Percentiles rank a stretch among this genome's conserved stretches.
These are phyloP conservation scores for Poeciliopsis gracilis DNA, from an alignment of 2,797 vertebrate genomes.

Conservation along the genomic window DNA sequence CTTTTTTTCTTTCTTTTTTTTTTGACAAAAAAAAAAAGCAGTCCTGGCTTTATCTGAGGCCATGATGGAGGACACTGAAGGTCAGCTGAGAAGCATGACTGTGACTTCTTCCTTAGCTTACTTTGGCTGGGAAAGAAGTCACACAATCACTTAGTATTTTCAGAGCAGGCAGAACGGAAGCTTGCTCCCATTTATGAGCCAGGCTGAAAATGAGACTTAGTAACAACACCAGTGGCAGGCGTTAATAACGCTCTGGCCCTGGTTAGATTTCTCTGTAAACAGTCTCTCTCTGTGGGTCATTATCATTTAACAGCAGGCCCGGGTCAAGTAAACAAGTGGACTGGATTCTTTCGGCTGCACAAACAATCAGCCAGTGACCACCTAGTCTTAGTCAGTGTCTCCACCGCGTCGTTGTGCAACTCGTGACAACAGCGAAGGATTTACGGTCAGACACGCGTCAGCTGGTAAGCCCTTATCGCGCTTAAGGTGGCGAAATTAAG, in stretches of 20 bases:
- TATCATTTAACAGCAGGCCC: constrained; percentile 36
- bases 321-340: constrained; percentile 59
- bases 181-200: background rate
- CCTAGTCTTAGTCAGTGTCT: constrained; percentile 45
- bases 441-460: constrained; percentile 19
- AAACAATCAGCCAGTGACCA: constrained; percentile 47
- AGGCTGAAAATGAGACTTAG: constrained; percentile 13
- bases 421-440: background rate
- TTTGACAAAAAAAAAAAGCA: background rate
- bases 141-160: background rate
- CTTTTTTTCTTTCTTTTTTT: no score
- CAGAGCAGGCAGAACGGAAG: background rate
- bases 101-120: background rate
- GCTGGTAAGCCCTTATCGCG: background rate
- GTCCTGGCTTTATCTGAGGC: no score
- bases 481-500: constrained; percentile 46
- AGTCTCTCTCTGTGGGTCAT: constrained; percentile 26
- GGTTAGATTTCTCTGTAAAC: constrained; percentile 54
- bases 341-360: constrained; percentile 38
- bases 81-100: background rate
- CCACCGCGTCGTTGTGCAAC: background rate
- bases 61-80: no score
- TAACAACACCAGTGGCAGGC: constrained; percentile 16
- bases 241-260: constrained; percentile 30
- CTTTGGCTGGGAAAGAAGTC: background rate